Conservation (phyloP, 2,888 invertebrate species). For the Neoitamus cyanurus region DNA sequence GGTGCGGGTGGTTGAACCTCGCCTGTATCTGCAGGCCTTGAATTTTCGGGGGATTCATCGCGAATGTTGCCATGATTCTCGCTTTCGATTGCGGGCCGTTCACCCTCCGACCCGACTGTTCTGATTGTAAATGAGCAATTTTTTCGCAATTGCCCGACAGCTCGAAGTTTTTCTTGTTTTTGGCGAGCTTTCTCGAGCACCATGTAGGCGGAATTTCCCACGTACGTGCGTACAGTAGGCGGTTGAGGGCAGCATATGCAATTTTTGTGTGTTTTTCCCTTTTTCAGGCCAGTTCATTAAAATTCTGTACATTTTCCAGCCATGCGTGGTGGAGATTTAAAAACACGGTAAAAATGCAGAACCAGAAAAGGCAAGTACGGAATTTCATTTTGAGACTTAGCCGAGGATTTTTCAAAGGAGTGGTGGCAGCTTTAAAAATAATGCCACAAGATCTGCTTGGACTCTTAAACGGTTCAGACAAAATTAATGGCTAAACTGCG, state of each 20-base stretch:
- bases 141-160: neutral
- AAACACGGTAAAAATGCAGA: neutral
- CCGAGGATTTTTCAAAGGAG: neutral
- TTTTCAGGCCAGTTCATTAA: neutral
- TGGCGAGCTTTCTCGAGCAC: neutral
- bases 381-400: neutral
- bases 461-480: too few relatives aligned
- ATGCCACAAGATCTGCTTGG: too few relatives aligned
- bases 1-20: neutral
- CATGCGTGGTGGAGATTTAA: neutral
- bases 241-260: neutral
- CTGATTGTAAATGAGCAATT: neutral
- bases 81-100: conserved; percentile 7
- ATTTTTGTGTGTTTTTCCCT: neutral
- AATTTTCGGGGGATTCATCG: conserved; percentile 12
- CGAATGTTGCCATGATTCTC: neutral
- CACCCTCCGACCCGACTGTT: neutral
- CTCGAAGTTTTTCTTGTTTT: neutral
- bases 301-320: neutral
- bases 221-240: neutral
- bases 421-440: too few relatives aligned
- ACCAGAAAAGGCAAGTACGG: neutral
- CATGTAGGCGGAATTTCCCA: neutral
- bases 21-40: neutral
- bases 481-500: too few relatives aligned